Conservation (phyloP, 2,797 vertebrate genomes). For the Danio jaintianensis region DNA sequence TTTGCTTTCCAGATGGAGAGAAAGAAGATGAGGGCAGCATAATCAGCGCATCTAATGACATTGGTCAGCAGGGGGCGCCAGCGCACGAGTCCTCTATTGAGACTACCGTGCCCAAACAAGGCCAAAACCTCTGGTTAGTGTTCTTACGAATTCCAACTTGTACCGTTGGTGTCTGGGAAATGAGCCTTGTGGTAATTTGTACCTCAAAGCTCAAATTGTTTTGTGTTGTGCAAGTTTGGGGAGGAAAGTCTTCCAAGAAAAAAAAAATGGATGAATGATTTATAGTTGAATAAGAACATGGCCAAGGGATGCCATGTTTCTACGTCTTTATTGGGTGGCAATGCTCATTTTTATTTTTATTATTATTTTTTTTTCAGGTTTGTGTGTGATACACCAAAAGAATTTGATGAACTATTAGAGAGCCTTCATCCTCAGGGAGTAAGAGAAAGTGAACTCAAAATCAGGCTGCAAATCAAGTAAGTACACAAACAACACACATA, state of each 20-base stretch:
- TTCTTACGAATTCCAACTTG: conserved; percentile 7
- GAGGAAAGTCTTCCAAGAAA: background rate
- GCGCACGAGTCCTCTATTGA: conserved; percentile 82
- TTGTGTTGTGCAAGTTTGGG: background rate
- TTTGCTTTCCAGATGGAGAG: conserved; percentile 73
- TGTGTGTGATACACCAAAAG: conserved; percentile 87
- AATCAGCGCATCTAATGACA: conserved; percentile 76
- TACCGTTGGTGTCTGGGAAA: conserved; percentile 14
- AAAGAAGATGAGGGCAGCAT: conserved; percentile 82
- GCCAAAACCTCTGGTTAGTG: conserved; percentile 94
- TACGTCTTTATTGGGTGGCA: background rate
- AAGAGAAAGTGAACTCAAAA: conserved; percentile 91
- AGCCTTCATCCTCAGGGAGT: conserved; percentile 91
- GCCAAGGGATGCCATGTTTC: too few relatives aligned
- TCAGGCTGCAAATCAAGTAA: conserved; percentile 87
- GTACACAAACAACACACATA: background rate
- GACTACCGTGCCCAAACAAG: conserved; percentile 92
- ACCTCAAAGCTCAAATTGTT: background rate
- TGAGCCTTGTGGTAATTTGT: background rate
- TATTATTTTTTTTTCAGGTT: conserved; percentile 81
- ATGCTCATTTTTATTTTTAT: background rate
- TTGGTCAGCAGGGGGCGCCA: conserved; percentile 72
- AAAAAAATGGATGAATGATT: background rate
- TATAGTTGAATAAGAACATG: too few relatives aligned
- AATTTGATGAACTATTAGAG: conserved; percentile 90